Conservation (phyloP, 2,888 invertebrate species). For the Psylliodes chrysocephalus region DNA sequence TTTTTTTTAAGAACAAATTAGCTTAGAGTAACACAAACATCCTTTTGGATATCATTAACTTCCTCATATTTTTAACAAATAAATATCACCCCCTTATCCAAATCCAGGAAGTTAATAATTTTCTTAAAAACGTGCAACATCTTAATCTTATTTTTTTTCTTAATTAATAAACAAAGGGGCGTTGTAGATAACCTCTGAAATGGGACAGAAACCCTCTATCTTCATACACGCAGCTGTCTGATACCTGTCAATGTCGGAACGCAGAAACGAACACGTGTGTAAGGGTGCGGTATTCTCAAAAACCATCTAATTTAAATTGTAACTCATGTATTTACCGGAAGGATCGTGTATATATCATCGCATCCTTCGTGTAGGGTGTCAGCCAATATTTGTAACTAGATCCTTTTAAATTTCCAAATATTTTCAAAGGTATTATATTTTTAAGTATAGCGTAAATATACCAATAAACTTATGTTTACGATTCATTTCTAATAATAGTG, state of each 20-base stretch:
- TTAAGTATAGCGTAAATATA: no score
- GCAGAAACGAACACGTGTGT: slow-evolving; percentile 23
- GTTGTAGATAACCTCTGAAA: neutral
- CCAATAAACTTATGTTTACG: no score
- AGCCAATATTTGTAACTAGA: slow-evolving; percentile 22
- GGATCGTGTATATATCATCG: slow-evolving; percentile 27
- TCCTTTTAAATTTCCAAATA: slow-evolving; percentile 18
- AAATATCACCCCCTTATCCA: neutral
- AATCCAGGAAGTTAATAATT: neutral
- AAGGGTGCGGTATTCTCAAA: slow-evolving; percentile 8
- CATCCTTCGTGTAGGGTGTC: slow-evolving; percentile 24
- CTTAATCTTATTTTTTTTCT: neutral
- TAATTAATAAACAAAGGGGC: slow-evolving; percentile 10
- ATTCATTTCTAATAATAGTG: no score
- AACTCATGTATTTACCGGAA: slow-evolving; percentile 31
- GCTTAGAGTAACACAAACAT: no score
- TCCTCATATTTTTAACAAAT: no score
- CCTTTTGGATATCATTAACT: no score
- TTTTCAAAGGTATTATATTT: no score
- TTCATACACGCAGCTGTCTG: neutral
- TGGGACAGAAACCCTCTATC: no score
- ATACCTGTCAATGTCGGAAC: neutral
- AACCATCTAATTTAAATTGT: slow-evolving; percentile 17
- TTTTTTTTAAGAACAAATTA: no score
- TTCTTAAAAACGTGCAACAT: neutral